Conservation (phyloP, 53 echinoderm and acorn worm species). For the Pentamera pediparva region DNA sequence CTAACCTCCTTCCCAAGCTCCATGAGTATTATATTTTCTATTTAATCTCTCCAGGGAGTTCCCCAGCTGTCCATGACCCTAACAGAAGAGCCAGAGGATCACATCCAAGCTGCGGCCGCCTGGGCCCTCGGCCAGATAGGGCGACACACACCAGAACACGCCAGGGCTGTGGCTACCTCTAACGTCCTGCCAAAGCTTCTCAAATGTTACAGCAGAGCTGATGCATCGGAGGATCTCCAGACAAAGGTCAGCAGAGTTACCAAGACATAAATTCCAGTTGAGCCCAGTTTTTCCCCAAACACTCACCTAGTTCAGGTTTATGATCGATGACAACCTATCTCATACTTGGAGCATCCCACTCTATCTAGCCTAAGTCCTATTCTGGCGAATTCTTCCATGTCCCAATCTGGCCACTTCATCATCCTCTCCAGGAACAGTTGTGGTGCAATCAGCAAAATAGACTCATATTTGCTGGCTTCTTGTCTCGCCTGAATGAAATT, state of each 20-base stretch:
- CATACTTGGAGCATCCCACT: too few species aligned
- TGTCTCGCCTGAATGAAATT: too few species aligned
- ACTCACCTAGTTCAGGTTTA: too few species aligned
- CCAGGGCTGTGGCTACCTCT: conserved; percentile 94
- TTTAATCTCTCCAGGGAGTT: conserved; percentile 87
- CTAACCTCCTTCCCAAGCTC: conserved; percentile 86
- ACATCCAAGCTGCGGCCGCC: conserved; percentile 95
- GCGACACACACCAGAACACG: conserved; percentile 96
- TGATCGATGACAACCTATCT: too few species aligned
- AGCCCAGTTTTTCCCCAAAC: too few species aligned
- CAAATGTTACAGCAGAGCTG: conserved; percentile 82
- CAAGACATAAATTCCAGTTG: too few species aligned
- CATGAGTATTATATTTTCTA: conserved; percentile 89
- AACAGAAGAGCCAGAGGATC: conserved; percentile 93
- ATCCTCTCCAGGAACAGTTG: too few species aligned
- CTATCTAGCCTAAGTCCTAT: too few species aligned
- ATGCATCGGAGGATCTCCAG: conserved; percentile 97
- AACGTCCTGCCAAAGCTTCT: conserved; percentile 87
- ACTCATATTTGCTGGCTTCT: too few species aligned
- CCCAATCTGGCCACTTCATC: too few species aligned
- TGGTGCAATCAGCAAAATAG: too few species aligned
- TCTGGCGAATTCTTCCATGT: too few species aligned
- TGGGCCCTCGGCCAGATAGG: conserved; percentile 99
- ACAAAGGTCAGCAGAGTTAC: conserved; percentile 98
- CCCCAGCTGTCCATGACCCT: conserved; percentile 94